Conservation (phyloP, 2,888 invertebrate species). For the Drosophila silvestris region DNA sequence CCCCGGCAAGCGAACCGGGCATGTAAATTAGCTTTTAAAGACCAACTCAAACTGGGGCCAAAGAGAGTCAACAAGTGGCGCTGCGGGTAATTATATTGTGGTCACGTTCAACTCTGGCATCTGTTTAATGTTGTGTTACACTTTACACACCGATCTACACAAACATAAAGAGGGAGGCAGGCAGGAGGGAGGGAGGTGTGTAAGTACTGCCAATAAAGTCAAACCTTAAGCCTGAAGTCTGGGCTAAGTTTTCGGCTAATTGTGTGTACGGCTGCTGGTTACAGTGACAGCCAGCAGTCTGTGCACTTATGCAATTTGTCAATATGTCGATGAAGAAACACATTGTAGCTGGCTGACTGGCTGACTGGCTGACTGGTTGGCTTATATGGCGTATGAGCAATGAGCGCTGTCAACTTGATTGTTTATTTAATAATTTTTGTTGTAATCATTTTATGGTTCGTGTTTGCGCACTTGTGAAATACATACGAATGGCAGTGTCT, state of each 20-base stretch:
- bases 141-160: slow-evolving; percentile 66
- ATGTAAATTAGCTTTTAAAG: slow-evolving; percentile 76
- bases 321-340: slow-evolving; percentile 46
- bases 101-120: slow-evolving; percentile 81
- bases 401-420: slow-evolving; percentile 13
- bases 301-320: slow-evolving; percentile 56
- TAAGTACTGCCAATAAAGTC: slow-evolving; percentile 35
- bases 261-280: slow-evolving; percentile 37
- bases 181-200: neutral
- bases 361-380: neutral
- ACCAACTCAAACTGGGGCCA: slow-evolving; percentile 41
- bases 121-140: slow-evolving; percentile 81
- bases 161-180: slow-evolving; percentile 1
- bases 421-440: slow-evolving; percentile 31
- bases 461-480: slow-evolving; percentile 6
- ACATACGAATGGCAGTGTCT: neutral
- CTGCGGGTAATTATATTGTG: slow-evolving; percentile 82
- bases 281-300: slow-evolving; percentile 48
- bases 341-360: neutral
- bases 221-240: slow-evolving; percentile 11
- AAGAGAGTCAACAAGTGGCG: slow-evolving; percentile 71
- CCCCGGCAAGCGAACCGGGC: slow-evolving; percentile 42
- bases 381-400: slow-evolving; percentile 34
- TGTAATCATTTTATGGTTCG: slow-evolving; percentile 15
- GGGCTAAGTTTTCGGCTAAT: slow-evolving; percentile 40